A percentile compares a stretch with the other conserved stretches of the same genome.
phyloP scores from a whole-genome alignment of 2,113 vertebrate genomes.

The Melanerpes aurifrons region DNA sequence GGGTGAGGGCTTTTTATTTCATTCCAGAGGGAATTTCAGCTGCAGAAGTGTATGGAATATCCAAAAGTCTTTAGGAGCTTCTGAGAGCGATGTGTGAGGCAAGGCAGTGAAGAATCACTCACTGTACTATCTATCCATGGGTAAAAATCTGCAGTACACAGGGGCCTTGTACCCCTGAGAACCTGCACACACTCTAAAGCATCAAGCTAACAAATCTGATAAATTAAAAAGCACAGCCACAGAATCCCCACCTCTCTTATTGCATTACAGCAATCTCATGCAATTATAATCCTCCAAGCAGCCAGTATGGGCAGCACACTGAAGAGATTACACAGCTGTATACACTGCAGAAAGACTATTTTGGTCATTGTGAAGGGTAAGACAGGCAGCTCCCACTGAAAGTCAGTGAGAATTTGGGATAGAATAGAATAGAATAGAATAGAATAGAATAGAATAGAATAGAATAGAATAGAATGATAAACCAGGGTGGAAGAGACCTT shows the following conservation, averaged over 20 bases:
- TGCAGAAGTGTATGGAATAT: neutral
- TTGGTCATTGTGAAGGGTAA: neutral
- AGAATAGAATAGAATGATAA: no score
- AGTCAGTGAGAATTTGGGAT: neutral
- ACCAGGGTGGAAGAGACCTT: no score
- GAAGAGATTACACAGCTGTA: neutral
- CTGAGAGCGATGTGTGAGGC: neutral
- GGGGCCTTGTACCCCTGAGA: neutral
- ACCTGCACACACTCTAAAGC: neutral
- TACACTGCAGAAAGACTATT: neutral
- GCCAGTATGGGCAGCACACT: neutral
- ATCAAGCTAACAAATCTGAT: neutral
- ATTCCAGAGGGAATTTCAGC: neutral
- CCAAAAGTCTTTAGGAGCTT: neutral
- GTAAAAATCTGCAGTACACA: neutral
- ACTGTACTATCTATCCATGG: no score
- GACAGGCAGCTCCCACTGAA: neutral
- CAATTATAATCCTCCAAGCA: neutral
- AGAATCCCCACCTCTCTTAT: neutral
- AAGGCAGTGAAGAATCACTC: neutral
- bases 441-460: no score
- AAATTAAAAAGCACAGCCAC: neutral
- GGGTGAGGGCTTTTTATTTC: neutral
- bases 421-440: no score
- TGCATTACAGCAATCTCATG: neutral